These are phyloP conservation scores for Heliornis fulica DNA, from an alignment of 2,113 vertebrate genomes.

Conservation along the genomic window DNA sequence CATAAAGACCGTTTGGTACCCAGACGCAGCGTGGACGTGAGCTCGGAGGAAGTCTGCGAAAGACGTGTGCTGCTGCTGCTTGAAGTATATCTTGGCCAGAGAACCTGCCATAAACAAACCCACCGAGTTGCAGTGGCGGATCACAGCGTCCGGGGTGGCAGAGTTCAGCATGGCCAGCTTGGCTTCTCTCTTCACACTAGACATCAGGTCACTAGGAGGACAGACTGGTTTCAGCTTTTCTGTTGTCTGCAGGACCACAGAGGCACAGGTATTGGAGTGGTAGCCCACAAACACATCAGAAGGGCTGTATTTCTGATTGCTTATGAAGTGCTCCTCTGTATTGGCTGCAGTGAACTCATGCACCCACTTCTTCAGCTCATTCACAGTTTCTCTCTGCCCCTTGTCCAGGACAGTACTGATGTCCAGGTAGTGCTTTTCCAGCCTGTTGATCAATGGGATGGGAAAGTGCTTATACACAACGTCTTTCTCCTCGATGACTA, in stretches of 20 bases:
- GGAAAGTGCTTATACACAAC: constrained; percentile 92
- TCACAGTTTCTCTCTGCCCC: constrained; percentile 75
- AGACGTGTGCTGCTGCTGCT: constrained; percentile 81
- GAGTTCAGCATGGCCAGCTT: constrained; percentile 83
- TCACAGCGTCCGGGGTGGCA: constrained; percentile 88
- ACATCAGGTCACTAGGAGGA: constrained; percentile 11
- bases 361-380: constrained; percentile 81
- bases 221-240: constrained; percentile 52
- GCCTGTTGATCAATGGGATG: constrained; percentile 94
- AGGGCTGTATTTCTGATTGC: constrained; percentile 72
- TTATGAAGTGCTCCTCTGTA: background rate
- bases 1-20: constrained; percentile 69
- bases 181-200: constrained; percentile 62
- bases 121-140: constrained; percentile 76
- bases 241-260: constrained; percentile 82
- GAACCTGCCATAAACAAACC: constrained; percentile 46
- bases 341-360: constrained; percentile 56
- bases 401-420: constrained; percentile 81
- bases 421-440: constrained; percentile 96
- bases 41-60: constrained; percentile 82
- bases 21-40: constrained; percentile 25
- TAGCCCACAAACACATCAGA: constrained; percentile 90
- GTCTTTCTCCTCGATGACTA: constrained; percentile 93
- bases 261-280: constrained; percentile 88
- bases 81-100: constrained; percentile 77